These are phyloP conservation scores for Plebejus melissa DNA, from an alignment of 2,888 invertebrate species.

Conservation along the genomic window DNA sequence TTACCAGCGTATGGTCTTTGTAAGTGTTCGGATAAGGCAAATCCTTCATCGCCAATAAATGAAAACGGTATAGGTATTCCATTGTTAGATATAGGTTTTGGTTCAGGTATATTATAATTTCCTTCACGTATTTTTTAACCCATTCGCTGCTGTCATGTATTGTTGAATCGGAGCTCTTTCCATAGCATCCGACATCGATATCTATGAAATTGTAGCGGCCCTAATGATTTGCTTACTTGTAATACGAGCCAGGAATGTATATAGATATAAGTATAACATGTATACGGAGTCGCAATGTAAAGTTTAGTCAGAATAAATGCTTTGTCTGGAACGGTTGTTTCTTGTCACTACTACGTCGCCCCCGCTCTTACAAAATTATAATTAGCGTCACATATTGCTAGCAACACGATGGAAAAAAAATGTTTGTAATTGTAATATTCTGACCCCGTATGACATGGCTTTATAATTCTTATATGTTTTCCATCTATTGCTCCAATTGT, in stretches of 20 bases:
- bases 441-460: background rate
- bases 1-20: constrained; percentile 25
- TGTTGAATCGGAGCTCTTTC: constrained; percentile 18
- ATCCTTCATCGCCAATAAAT: constrained; percentile 23
- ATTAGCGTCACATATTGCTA: constrained; percentile 22
- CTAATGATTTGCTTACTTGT: no score
- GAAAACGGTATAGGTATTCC: constrained; percentile 16
- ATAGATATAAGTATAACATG: no score
- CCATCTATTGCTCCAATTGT: background rate
- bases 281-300: no score
- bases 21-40: constrained; percentile 23
- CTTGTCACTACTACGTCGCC: no score
- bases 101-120: constrained; percentile 2
- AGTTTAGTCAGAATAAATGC: no score
- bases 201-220: no score
- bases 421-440: constrained; percentile 9
- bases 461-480: background rate
- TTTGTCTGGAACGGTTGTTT: no score
- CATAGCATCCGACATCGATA: constrained; percentile 25
- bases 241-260: no score
- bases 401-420: constrained; percentile 19
- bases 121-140: constrained; percentile 11
- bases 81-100: constrained; percentile 7
- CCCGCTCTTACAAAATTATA: background rate
- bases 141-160: constrained; percentile 23